Base-by-base conservation (phyloP, 2,113 vertebrate species). In the Macrotus californicus region DNA sequence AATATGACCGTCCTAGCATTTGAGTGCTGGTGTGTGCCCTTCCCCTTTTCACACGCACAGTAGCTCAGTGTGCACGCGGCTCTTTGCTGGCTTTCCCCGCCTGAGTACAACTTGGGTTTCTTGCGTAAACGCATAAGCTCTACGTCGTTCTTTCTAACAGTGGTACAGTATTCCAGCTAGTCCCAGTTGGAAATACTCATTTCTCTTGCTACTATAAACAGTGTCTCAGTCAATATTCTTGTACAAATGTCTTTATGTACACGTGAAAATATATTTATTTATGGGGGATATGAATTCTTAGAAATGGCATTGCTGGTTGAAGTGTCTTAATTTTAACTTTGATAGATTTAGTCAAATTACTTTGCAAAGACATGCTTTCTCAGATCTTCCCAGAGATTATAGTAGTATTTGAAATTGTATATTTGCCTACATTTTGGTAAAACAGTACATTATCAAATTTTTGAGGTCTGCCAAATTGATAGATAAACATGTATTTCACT, bases 271-370 rank as follows among this genome's bases (percentile, higher is more conserved):
- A 19, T 50, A 50, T 83, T 93, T 93, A 48, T 72, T 93, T 93
- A 48, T 72, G 46, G 41, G 26, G 24, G 5, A 14, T 59, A 14
- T 81, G 34, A 86, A 61, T 92, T 96, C 24, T 94, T 91, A 83
- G 59, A 91, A 93, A 70, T 89, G 46, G 26, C 50, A 79, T 86
- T 93, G 26, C 66, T 77, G 73, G n/a, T 59, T 94, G 18, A 91
- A 92, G 39, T 59, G 64, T 87, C 56, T 83, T 89, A 69, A 11
- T 90, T 80, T 80, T 92, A 92, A 80, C 84, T 69, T 94, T 87
- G 50, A 52, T 92, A 90, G 69, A 89, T 67, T 72, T 80, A 92
- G 59, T 90, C 39, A 79, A 12, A 66, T 82, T 81, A 54, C 56
- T 48, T 91, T 92, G 34, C 76, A 72, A 48, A 85, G 29, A 75